Conservation (phyloP, 1,140 invertebrate species). For the Laodelphax striatellus region DNA sequence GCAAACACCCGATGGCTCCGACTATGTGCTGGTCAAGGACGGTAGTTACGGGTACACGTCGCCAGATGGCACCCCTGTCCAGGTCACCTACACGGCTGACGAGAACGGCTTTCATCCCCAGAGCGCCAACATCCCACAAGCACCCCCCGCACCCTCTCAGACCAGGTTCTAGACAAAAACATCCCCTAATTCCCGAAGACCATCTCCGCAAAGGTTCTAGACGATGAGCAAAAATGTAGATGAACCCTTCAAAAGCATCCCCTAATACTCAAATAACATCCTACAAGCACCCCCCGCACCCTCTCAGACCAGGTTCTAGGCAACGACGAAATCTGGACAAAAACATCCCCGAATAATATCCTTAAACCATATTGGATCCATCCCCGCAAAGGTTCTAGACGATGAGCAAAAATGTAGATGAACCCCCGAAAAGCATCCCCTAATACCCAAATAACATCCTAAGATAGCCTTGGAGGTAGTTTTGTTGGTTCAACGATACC, state of each 20-base stretch:
- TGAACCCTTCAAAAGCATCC: too few species aligned
- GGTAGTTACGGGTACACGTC: slow-evolving; percentile 34
- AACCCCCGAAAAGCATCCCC: too few species aligned
- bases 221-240: too few species aligned
- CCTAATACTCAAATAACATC: slow-evolving; percentile 35
- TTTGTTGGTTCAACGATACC: too few species aligned
- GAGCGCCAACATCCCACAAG: slow-evolving; percentile 39
- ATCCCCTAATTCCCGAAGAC: too few species aligned
- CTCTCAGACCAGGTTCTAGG: slow-evolving; percentile 16
- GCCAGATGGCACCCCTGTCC: slow-evolving; percentile 33
- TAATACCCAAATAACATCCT: slow-evolving; percentile 38
- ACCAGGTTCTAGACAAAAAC: neutral
- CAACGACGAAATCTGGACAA: too few species aligned
- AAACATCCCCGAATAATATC: too few species aligned
- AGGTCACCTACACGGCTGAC: slow-evolving; percentile 52
- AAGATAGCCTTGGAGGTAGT: too few species aligned
- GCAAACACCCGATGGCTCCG: slow-evolving; percentile 3
- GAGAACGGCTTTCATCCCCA: slow-evolving; percentile 53
- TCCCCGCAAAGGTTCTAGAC: too few species aligned
- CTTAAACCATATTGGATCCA: too few species aligned
- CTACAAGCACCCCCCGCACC: slow-evolving; percentile 24
- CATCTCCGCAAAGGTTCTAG: too few species aligned
- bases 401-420: too few species aligned
- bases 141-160: slow-evolving; percentile 22
- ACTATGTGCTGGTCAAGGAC: slow-evolving; percentile 25